Evolutionary conservation across 2,113 vertebrate genomes (phyloP), one percentile per base, ranked within the genome.

Genomic region (Sinocyclocheilus anophthalmus): DNA sequence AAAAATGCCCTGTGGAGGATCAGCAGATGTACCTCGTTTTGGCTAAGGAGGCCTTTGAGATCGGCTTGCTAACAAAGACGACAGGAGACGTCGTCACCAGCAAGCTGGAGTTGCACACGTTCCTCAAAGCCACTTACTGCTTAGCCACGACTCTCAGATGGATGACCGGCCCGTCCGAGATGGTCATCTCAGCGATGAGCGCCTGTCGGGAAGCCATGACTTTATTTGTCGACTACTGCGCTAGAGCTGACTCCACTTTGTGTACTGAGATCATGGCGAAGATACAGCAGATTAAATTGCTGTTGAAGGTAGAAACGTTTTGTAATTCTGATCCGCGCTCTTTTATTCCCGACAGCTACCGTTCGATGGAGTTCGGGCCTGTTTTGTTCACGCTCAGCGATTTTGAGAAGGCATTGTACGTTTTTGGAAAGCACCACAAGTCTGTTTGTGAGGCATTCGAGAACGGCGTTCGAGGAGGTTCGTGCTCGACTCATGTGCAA

Each of bases 101-200:
- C 87, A 96, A 95, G 88, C 97, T 98, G 92, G 97, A 98, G 90
- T 95, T 99, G 33, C 96, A 98, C 26, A 96, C 95, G 45, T 96
- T 98, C 63, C 89, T 98, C 69, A 97, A 96, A 89, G 96, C 97
- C 0, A 96, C 96, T 5, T 97, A 97, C 82, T 96, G 95, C 42
- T 95, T 99, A 4, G 39, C 93, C 22, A 93, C 94, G 0, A 91
- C 94, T 30, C 95, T 96, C 84, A 93, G 87, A 12, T 96, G 94
- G 92, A 95, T 98, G 3, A 83, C 84, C 0, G 90, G 94, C 24
- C 89, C 95, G 13, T 89, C 63, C 0, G 88, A 88, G 4, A 12
- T 24, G 0, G 88, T 95, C 42, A 1, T 0, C 0, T 80, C 88
- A 14, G 95, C 95, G 0, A 26, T 69, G 0, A 84, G 86, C 3